Percentiles rank a stretch among this genome's conserved stretches.
phyloP scores from a whole-genome alignment of 2,797 vertebrate species.

The Chromobotia macracanthus region DNA sequence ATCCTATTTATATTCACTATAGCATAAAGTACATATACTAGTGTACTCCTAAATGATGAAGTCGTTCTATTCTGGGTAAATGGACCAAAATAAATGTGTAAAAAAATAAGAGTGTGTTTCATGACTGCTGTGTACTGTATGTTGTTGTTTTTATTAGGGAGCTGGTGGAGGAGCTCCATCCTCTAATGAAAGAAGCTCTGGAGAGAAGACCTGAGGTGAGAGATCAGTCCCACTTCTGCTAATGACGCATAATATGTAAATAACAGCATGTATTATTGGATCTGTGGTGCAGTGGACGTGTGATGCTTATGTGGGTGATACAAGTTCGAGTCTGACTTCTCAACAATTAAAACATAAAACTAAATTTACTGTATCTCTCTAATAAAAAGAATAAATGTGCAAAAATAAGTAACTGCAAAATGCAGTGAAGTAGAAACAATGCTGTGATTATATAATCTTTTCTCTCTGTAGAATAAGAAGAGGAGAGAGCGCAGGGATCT shows the following conservation, averaged over 20 bases:
- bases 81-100: no score
- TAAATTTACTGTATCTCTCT: no score
- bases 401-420: no score
- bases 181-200: conserved; percentile 96
- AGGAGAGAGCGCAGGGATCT: conserved; percentile 93
- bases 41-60: no score
- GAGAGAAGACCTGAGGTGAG: conserved; percentile 87
- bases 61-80: background rate
- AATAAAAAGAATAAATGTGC: no score
- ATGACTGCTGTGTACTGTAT: background rate
- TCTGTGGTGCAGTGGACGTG: background rate
- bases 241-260: background rate
- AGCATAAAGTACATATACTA: no score
- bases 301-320: background rate
- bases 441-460: background rate
- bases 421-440: no score
- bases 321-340: background rate
- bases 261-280: background rate
- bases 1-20: background rate
- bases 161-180: conserved; percentile 95
- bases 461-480: conserved; percentile 89
- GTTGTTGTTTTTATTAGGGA: conserved; percentile 67
- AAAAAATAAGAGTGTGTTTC: background rate
- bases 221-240: background rate
- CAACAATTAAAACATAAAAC: background rate